phyloP scores from a whole-genome alignment of 2,113 vertebrate genomes.

The Tylochromis polylepis region DNA sequence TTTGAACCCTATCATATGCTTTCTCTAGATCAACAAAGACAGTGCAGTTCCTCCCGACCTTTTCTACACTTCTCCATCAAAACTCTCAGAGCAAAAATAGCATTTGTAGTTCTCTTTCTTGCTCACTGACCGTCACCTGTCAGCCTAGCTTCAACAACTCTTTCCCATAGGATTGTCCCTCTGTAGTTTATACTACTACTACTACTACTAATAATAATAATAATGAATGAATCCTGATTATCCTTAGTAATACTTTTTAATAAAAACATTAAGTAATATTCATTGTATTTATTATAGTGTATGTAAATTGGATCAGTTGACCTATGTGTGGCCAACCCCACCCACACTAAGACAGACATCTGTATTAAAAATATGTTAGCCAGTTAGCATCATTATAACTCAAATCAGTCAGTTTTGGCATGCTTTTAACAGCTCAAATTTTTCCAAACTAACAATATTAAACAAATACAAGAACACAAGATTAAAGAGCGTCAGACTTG shows the following conservation, averaged over 20 bases:
- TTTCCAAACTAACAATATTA: neutral
- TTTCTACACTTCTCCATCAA: neutral
- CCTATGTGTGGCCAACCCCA: no score
- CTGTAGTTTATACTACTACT: neutral
- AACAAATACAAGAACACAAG: neutral
- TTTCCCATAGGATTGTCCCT: neutral
- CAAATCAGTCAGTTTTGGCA: neutral
- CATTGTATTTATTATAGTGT: neutral
- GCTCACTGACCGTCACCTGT: neutral
- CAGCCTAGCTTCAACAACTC: neutral
- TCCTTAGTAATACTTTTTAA: neutral
- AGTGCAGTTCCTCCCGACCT: neutral
- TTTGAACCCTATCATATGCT: neutral
- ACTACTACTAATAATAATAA: accelerated
- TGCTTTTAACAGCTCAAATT: neutral
- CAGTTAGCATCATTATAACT: neutral
- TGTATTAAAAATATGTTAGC: neutral
- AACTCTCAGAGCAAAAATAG: neutral
- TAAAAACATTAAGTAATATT: neutral
- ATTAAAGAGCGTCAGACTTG: neutral
- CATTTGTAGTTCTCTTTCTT: neutral
- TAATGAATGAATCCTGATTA: neutral
- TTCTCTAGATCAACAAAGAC: neutral
- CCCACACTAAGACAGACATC: neutral
- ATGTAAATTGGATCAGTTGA: no score